A percentile compares a stretch with the other conserved stretches of the same genome.
Conservation (phyloP, 2,888 invertebrate genomes). For the Dolomedes plantarius region DNA sequence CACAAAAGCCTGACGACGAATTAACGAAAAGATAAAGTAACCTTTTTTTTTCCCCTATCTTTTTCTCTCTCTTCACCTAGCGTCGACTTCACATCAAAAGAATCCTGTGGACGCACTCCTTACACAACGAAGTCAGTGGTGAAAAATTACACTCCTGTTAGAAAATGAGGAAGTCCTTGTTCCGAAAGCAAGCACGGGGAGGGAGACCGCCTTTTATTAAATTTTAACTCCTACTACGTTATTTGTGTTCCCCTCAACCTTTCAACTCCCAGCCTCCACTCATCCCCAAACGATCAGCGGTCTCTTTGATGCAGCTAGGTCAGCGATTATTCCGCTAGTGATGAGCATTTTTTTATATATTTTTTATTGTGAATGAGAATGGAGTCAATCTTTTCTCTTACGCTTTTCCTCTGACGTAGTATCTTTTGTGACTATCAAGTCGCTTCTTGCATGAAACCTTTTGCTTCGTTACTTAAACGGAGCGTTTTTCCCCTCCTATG, state of each 20-base stretch:
- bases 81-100: conserved; percentile 59
- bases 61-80: conserved; percentile 24
- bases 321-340: conserved; percentile 66
- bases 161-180: conserved; percentile 57
- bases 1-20: too few species aligned
- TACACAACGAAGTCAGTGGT: conserved; percentile 13
- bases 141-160: conserved; percentile 47
- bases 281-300: conserved; percentile 58
- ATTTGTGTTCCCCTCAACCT: conserved; percentile 62
- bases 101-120: conserved; percentile 27
- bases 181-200: conserved; percentile 31
- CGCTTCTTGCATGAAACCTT: conserved; percentile 53
- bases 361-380: conserved; percentile 55
- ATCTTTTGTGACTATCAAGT: conserved; percentile 39
- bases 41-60: too few species aligned
- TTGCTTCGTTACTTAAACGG: conserved; percentile 61
- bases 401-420: conserved; percentile 46
- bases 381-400: conserved; percentile 44
- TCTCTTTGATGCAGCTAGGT: conserved; percentile 61
- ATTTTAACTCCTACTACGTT: conserved; percentile 64
- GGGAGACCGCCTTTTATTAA: conserved; percentile 59
- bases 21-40: too few species aligned
- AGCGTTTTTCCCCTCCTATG: conserved; percentile 15
- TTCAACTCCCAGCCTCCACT: conserved; percentile 45
- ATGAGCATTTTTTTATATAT: conserved; percentile 48